Percentiles rank a stretch among this genome's conserved stretches.
Evolutionary conservation across 2,113 vertebrate species (phyloP).

Genomic region (Nicator chloris): DNA sequence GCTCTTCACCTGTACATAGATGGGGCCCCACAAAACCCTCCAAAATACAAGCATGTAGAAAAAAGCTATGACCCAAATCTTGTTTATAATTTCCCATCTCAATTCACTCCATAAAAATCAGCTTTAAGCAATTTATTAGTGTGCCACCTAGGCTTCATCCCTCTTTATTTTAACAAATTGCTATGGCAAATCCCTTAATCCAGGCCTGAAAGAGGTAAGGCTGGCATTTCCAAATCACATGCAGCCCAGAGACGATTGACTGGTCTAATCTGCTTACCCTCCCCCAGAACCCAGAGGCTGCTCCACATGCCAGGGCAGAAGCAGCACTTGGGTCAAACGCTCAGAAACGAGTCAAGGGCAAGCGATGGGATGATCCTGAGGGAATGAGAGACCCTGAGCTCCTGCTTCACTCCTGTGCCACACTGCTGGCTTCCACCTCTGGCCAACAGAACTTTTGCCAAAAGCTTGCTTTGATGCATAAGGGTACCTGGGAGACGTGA

Average conservation of each 20-base stretch:
- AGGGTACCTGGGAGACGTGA: neutral
- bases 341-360: slow-evolving; percentile 14
- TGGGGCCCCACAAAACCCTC: neutral
- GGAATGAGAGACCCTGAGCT: neutral
- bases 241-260: slow-evolving; percentile 57
- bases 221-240: slow-evolving; percentile 63
- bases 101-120: slow-evolving; percentile 58
- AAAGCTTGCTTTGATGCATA: neutral
- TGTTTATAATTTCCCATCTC: slow-evolving; percentile 55
- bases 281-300: slow-evolving; percentile 23
- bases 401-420: neutral
- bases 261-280: slow-evolving; percentile 70
- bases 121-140: slow-evolving; percentile 71
- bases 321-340: slow-evolving; percentile 25
- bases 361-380: neutral
- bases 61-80: slow-evolving; percentile 51
- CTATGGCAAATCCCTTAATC: slow-evolving; percentile 75
- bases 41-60: neutral
- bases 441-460: neutral
- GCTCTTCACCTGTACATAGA: neutral
- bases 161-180: slow-evolving; percentile 75
- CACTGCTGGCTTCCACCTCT: neutral
- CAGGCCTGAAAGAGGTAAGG: slow-evolving; percentile 57
- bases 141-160: slow-evolving; percentile 56
- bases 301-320: slow-evolving; percentile 30